phyloP scores from a whole-genome alignment of 2,797 vertebrate genomes.

The Taeniopygia guttata region DNA sequence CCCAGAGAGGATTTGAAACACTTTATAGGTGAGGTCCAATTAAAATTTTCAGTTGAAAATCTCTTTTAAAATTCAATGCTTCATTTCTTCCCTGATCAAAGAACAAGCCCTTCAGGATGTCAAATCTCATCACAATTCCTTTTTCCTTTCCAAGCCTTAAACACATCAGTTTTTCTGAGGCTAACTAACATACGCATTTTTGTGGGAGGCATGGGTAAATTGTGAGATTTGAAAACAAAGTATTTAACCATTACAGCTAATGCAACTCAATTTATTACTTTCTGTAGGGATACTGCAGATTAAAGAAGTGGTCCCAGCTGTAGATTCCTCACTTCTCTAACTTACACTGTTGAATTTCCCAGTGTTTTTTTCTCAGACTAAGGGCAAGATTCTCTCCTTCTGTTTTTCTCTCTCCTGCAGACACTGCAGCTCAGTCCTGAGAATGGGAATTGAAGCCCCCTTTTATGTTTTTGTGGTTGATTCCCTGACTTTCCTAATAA shows the following conservation, averaged over 20 bases:
- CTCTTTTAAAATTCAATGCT: constrained; percentile 5
- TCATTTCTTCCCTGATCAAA: constrained; percentile 6
- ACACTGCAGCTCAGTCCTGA: background rate
- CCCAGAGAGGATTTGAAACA: background rate
- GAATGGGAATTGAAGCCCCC: fast-evolving
- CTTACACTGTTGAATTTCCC: background rate
- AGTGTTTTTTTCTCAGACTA: background rate
- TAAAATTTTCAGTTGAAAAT: constrained; percentile 27
- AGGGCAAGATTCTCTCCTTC: background rate
- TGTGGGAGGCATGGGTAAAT: background rate
- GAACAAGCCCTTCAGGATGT: constrained; percentile 22
- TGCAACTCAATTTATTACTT: background rate
- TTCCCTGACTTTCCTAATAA: background rate
- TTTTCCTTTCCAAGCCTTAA: background rate
- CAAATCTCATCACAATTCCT: background rate
- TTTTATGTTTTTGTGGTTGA: background rate
- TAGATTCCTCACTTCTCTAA: background rate
- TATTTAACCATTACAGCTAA: background rate
- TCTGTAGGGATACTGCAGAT: background rate
- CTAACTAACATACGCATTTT: background rate
- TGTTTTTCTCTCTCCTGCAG: background rate
- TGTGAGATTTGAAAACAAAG: background rate
- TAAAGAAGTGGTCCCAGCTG: background rate
- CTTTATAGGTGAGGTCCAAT: constrained; percentile 15
- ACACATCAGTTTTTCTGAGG: background rate